A percentile compares a stretch with the other conserved stretches of the same genome.
Evolutionary conservation across 2,797 vertebrate species (phyloP).

Genomic region (Coccyzus lansbergi): DNA sequence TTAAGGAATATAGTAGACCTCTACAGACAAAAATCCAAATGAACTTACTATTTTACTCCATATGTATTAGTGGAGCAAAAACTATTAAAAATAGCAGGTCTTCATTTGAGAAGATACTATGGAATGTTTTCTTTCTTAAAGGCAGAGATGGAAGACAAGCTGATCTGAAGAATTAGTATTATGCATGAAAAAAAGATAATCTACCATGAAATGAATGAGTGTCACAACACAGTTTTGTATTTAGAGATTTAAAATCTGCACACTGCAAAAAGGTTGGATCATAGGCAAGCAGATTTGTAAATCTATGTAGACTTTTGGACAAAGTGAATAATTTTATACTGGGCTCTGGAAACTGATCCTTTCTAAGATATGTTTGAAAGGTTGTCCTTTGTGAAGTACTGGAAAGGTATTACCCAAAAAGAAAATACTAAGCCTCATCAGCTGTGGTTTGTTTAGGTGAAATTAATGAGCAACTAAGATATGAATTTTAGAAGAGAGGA

Average conservation of each 20-base stretch:
- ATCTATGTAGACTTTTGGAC: background rate
- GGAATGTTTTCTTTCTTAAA: background rate
- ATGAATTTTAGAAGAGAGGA: slow-evolving; percentile 40
- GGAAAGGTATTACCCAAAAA: background rate
- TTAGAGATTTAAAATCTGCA: background rate
- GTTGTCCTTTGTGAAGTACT: background rate
- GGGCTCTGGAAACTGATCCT: background rate
- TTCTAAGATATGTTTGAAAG: background rate
- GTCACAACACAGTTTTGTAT: background rate
- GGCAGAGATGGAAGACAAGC: background rate
- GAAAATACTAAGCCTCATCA: background rate
- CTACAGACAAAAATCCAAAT: background rate
- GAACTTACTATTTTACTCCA: background rate
- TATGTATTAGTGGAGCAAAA: background rate
- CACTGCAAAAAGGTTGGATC: background rate
- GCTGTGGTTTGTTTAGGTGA: slow-evolving; percentile 45
- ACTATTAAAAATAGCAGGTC: background rate
- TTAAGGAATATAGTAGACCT: background rate
- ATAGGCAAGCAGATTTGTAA: background rate
- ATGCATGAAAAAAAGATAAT: background rate
- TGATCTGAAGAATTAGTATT: background rate
- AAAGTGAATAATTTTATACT: background rate
- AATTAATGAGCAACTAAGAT: slow-evolving; percentile 28
- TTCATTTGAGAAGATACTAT: background rate
- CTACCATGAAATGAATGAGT: background rate